Conservation (phyloP, 2,888 invertebrate species). For the Ceraclea dissimilis region DNA sequence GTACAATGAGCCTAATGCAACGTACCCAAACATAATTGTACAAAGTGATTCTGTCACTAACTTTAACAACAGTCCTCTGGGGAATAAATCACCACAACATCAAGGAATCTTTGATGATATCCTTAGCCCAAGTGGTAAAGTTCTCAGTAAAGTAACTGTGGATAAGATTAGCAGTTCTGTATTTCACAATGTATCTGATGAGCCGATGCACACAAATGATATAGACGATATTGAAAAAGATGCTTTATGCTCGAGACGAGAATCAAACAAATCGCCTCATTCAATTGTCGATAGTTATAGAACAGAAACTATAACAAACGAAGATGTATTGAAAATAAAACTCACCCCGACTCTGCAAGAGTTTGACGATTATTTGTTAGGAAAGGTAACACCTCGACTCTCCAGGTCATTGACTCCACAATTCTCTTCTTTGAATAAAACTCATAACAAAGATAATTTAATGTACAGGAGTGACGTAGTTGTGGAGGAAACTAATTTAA, state of each 20-base stretch:
- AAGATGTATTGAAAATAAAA: slow-evolving; percentile 43
- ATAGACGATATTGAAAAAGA: slow-evolving; percentile 33
- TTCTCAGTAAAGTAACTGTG: slow-evolving; percentile 46
- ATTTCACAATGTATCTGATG: slow-evolving; percentile 40
- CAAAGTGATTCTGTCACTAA: not conserved
- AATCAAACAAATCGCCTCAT: slow-evolving; percentile 15
- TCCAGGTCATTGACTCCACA: slow-evolving; percentile 7
- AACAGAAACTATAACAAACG: slow-evolving; percentile 44
- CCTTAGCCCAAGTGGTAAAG: slow-evolving; percentile 42
- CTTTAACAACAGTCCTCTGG: not conserved
- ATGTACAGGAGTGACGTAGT: slow-evolving; percentile 26
- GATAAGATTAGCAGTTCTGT: slow-evolving; percentile 42
- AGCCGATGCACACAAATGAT: slow-evolving; percentile 33
- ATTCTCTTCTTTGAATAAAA: not conserved
- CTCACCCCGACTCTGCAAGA: slow-evolving; percentile 41
- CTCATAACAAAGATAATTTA: slow-evolving; percentile 6
- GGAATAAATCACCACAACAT: not conserved
- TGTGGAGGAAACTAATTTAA: slow-evolving; percentile 27
- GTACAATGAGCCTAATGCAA: slow-evolving; percentile 30
- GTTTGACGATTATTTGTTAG: slow-evolving; percentile 30
- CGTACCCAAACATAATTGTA: not conserved
- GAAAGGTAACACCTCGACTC: slow-evolving; percentile 12
- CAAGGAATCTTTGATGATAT: slow-evolving; percentile 50
- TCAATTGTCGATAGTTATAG: slow-evolving; percentile 41
- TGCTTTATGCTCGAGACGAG: slow-evolving; percentile 9